A percentile compares a stretch with the other conserved stretches of the same genome.
Conservation (phyloP, 2,888 invertebrate genomes). For the Zaprionus lineosus region DNA sequence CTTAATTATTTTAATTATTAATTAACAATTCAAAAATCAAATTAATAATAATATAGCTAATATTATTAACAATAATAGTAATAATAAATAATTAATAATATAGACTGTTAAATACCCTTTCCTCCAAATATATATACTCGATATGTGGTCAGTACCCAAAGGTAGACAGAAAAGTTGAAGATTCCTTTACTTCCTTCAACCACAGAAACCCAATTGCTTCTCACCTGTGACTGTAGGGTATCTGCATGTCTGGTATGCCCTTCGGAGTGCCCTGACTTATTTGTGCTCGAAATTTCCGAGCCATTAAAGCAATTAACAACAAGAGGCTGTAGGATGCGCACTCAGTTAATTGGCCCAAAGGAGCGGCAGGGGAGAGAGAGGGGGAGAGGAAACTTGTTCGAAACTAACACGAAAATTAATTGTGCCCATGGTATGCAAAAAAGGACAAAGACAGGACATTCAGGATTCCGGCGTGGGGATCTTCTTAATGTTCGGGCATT, state of each 20-base stretch:
- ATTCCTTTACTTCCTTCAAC: no score
- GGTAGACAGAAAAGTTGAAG: no score
- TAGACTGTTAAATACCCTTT: no score
- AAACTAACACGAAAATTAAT: constrained; percentile 72
- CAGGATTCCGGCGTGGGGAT: not conserved
- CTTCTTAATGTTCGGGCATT: constrained; percentile 59
- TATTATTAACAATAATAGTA: no score
- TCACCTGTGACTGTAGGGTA: no score
- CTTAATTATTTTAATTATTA: no score
- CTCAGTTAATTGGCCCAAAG: constrained; percentile 70
- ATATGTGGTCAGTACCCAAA: no score
- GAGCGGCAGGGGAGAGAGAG: constrained; percentile 17
- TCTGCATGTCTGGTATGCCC: not conserved
- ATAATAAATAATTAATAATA: no score
- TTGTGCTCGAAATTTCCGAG: constrained; percentile 63
- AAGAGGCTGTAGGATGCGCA: constrained; percentile 43
- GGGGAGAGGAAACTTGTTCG: constrained; percentile 27
- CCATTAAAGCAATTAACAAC: constrained; percentile 82
- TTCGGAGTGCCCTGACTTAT: not conserved
- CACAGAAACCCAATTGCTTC: no score
- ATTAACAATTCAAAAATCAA: no score
- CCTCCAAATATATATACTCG: no score
- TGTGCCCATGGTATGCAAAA: constrained; percentile 55
- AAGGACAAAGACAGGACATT: constrained; percentile 19
- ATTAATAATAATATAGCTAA: no score